Evolutionary conservation across 2,888 invertebrate species (phyloP).

Genomic region (Polydrusus cervinus): DNA sequence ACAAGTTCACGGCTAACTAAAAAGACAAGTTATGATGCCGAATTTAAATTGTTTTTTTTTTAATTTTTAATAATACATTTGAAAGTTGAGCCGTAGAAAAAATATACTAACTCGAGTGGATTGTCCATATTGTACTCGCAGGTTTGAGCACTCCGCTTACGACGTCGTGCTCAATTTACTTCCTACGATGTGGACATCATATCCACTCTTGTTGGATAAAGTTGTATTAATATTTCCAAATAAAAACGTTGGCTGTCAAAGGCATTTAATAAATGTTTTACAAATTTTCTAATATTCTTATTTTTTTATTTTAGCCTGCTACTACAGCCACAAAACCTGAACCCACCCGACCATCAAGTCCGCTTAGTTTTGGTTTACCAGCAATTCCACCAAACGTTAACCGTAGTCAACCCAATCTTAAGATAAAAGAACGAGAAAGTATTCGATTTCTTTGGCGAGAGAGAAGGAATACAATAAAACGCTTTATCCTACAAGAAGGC

Average conservation of each 20-base stretch:
- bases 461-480: neutral
- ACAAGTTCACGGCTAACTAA: no score
- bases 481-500: neutral
- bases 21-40: no score
- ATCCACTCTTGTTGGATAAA: no score
- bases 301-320: neutral
- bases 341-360: neutral
- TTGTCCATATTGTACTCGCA: no score
- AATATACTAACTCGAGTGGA: no score
- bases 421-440: constrained; percentile 2
- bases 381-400: constrained; percentile 1
- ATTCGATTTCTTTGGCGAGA: neutral
- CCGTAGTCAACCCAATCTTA: neutral
- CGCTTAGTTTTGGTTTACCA: neutral
- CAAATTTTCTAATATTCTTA: neutral
- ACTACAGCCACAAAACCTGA: neutral
- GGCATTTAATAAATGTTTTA: neutral
- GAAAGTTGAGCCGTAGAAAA: no score
- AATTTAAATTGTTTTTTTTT: no score
- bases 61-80: no score
- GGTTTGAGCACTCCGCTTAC: no score
- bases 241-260: neutral
- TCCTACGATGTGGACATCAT: no score
- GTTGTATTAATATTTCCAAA: no score
- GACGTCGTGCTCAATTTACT: no score